These are phyloP conservation scores for Griposia aprilina DNA, from an alignment of 2,888 invertebrate genomes.

Conservation along the genomic window DNA sequence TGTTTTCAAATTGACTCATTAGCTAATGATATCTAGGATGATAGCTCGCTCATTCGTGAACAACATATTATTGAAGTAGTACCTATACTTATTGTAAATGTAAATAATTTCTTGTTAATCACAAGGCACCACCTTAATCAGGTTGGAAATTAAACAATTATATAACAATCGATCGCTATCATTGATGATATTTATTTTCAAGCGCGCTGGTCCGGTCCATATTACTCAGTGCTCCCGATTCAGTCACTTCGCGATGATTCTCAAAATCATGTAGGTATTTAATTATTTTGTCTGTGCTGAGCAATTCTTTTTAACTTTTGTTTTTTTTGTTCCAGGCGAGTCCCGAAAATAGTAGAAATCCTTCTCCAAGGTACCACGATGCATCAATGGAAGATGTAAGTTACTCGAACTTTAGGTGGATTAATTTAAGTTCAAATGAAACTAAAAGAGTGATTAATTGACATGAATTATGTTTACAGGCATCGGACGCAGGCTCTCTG, in stretches of 20 bases:
- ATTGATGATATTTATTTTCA: constrained; percentile 14
- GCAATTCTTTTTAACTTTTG: background rate
- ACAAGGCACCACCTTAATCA: background rate
- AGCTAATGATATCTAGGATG: background rate
- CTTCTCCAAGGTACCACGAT: constrained; percentile 88
- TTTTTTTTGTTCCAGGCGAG: constrained; percentile 86
- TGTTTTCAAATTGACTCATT: background rate
- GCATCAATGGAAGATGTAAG: constrained; percentile 89
- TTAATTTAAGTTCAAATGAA: background rate
- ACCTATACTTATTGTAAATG: background rate
- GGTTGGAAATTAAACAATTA: background rate
- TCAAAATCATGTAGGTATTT: background rate
- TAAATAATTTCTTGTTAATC: too few species aligned
- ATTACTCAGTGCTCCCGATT: background rate
- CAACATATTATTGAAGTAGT: too few species aligned
- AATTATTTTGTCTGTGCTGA: background rate
- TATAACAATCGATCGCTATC: background rate
- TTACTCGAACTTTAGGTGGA: constrained; percentile 33
- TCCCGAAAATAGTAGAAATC: constrained; percentile 89
- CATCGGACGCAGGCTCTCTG: constrained; percentile 86
- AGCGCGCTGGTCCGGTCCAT: background rate
- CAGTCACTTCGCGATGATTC: background rate
- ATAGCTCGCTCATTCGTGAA: too few species aligned
- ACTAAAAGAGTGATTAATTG: background rate
- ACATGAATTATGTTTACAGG: constrained; percentile 74